Evolutionary conservation across 2,888 invertebrate species (phyloP), one percentile per base, ranked within the genome.

Genomic region (Cerastoderma edule): DNA sequence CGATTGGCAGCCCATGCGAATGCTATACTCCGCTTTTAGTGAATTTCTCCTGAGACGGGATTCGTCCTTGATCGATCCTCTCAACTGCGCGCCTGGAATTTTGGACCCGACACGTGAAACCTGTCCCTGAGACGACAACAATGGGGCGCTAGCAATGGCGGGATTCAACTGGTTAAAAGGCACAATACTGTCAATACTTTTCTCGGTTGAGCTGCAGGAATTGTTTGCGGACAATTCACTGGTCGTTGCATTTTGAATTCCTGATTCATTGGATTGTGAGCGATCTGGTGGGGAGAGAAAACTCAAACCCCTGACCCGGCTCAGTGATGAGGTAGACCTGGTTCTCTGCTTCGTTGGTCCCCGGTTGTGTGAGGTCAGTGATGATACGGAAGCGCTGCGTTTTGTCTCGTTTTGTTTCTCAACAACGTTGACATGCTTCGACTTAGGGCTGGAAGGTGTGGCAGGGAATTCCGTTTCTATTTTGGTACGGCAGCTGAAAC

Each of bases 391-490:
- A 16, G 85, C 82, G 19, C 76, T 78, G 33, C 83, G 72, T 46
- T 82, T 80, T 13, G 70, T 67, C 19, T 84, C 76, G 46, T 35
- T 69, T 22, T 74, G 83, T 53, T 85, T 67, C 50, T 88, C 86
- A 28, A 75, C 53, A 27, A 88, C 79, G 57, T 73, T 83, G 22
- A 90, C 80, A 75, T 86, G 89, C 68, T 88, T 89, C 50, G 89
- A 80, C 74, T 88, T 90, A 0, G 91, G 91, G 83, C 90, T 91
- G 32, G 89, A 84, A 69, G 89, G 89, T 5, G 87, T 88, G 6
- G 89, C 89, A 1, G 91, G 90, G 75, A 91, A 91, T 68, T 91
- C 91, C 28, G 91, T 90, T 72, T 90, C 89, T 63, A 89, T 88
- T 75, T 87, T 85, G 24, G 86, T 86, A 32, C 82, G 67, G 70